Percentiles rank a stretch among this genome's conserved stretches.
Evolutionary conservation across 2,797 vertebrate species (phyloP).

Genomic region (Eidolon dupreanum): DNA sequence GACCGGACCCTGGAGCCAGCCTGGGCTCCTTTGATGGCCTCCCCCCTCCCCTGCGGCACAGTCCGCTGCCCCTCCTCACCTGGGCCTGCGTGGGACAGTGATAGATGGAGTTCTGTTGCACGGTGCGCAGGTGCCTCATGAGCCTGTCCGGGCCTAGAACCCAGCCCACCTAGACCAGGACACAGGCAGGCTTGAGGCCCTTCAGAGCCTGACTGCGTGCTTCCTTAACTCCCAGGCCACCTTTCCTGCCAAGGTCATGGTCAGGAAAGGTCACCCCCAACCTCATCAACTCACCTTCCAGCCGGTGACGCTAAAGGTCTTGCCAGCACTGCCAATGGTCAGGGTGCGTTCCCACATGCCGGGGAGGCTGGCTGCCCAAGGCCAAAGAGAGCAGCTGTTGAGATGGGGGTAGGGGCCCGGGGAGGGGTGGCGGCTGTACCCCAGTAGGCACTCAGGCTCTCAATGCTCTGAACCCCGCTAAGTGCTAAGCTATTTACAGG

Average conservation of each 20-base stretch:
- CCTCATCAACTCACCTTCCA: constrained; percentile 91
- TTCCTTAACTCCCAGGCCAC: background rate
- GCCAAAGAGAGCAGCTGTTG: constrained; percentile 42
- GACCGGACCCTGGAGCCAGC: accelerated
- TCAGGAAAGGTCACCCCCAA: accelerated
- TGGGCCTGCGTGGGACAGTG: constrained; percentile 94
- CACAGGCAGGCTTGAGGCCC: background rate
- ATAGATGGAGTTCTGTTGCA: constrained; percentile 94
- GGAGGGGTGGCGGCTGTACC: background rate
- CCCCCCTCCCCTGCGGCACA: accelerated
- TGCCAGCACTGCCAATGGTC: constrained; percentile 94
- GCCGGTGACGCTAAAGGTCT: constrained; percentile 95
- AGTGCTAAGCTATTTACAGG: background rate
- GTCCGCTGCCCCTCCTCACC: constrained; percentile 84
- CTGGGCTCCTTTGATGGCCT: accelerated
- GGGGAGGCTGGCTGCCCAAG: constrained; percentile 90
- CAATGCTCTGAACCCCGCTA: accelerated
- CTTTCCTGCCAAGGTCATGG: background rate
- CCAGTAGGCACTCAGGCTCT: background rate
- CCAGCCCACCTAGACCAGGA: constrained; percentile 93
- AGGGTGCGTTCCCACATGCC: constrained; percentile 98
- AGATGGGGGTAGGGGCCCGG: background rate
- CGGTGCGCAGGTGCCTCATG: constrained; percentile 91
- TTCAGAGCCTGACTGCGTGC: background rate
- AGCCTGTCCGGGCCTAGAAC: constrained; percentile 88